Base-by-base conservation (phyloP, 2,113 vertebrate species). In the Silurus asotus region DNA sequence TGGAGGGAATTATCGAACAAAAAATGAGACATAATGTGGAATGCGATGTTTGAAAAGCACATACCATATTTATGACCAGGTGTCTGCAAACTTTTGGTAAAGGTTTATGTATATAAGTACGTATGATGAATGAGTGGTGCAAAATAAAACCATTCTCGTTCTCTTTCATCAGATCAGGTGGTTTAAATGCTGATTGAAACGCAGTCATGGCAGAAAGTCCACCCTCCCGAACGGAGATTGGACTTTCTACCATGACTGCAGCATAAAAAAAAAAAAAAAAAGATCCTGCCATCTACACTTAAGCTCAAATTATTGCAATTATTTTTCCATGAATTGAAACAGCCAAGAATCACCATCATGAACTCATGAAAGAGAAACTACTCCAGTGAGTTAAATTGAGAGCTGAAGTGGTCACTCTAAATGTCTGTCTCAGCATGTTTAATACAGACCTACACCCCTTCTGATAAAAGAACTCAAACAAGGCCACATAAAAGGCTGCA, bases 401-500 rank as follows among this genome's bases (percentile, higher is more conserved):
- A 37, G 59, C 74, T 55, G 13, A 45, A 51, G 28, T n/a, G 25
- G 37, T 49, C 37, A 15, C 76, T 28, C 55, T 6, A 14, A 2
- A n/a, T 8, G 74, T 62, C 75, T 78, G 75, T 28, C 64, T 51
- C 10, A 48, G 75, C 49, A 45, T 56, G 49, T 79, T 85, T 45
- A 78, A 69, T 45, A 79, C 4, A 48, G 45, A 56, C 28, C 53
- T 58, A 53, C 53, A 25, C 25, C 64, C 19, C 28, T 59, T 67
- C 19, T 17, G 51, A 49, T n/a, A 37, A 8, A 84, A 65, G 19
- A 45, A 85, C 19, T 65, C 84, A 53, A 78, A 85, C 75, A 67
- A 5, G 20, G 23, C 51, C 84, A 85, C 37, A 53, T 28, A 19
- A 80, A 85, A 80, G 64, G 84, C 75, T 80, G 53, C 19, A n/a